Percentiles rank a stretch among this genome's conserved stretches.
Evolutionary conservation across 2,113 vertebrate species (phyloP).

Genomic region (Zingel zingel): DNA sequence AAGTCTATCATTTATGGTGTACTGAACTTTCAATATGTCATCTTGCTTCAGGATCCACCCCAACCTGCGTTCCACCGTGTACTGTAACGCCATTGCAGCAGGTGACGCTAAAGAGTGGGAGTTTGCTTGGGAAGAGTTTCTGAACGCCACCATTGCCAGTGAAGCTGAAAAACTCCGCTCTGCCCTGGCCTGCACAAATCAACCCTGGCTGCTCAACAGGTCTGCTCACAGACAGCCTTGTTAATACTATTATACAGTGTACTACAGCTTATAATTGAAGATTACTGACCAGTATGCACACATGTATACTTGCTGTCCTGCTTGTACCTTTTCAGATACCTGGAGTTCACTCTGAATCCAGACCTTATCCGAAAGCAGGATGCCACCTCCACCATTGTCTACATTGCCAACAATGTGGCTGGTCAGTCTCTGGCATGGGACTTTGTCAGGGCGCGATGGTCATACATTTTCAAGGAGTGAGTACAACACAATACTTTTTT

Average conservation of each 20-base stretch:
- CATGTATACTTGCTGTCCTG: background rate
- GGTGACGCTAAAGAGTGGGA: constrained; percentile 87
- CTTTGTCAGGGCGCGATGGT: constrained; percentile 89
- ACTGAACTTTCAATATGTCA: background rate
- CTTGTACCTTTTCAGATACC: constrained; percentile 84
- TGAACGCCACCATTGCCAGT: constrained; percentile 64
- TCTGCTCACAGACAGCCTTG: constrained; percentile 47
- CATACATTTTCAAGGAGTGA: constrained; percentile 88
- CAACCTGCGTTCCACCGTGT: constrained; percentile 90
- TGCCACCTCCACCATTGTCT: constrained; percentile 89
- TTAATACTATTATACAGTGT: background rate
- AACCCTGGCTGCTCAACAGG: constrained; percentile 92
- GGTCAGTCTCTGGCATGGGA: constrained; percentile 94
- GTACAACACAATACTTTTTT: constrained; percentile 49
- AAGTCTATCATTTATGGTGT: background rate
- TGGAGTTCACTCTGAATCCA: constrained; percentile 87
- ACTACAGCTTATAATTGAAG: background rate
- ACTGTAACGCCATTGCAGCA: constrained; percentile 90
- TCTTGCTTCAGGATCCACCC: constrained; percentile 85
- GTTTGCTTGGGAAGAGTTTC: constrained; percentile 87
- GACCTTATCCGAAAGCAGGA: constrained; percentile 90
- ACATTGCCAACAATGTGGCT: constrained; percentile 87
- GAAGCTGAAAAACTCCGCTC: constrained; percentile 92
- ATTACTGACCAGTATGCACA: background rate
- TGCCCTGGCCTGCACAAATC: constrained; percentile 87